phyloP scores from a whole-genome alignment of 2,888 invertebrate species.

The Heliconius cydno region DNA sequence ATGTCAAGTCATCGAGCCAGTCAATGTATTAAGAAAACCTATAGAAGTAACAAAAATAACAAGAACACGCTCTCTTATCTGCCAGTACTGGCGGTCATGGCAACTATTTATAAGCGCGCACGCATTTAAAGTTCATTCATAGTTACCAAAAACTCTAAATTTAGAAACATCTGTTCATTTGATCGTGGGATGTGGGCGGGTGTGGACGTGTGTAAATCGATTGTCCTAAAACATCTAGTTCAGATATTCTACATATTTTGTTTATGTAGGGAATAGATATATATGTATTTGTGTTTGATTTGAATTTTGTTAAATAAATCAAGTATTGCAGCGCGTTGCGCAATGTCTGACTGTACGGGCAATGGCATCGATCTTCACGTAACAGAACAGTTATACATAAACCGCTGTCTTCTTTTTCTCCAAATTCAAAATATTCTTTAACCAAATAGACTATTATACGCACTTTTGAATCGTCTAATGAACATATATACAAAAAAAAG shows the following conservation, averaged over 20 bases:
- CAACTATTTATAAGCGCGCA: constrained; percentile 64
- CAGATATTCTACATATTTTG: not conserved
- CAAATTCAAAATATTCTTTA: too few species aligned
- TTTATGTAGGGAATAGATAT: not conserved
- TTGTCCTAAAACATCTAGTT: constrained; percentile 8
- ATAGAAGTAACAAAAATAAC: constrained; percentile 41
- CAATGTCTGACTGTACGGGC: too few species aligned
- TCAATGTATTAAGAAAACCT: constrained; percentile 1
- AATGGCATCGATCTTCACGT: too few species aligned
- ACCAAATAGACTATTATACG: too few species aligned
- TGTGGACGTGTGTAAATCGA: constrained; percentile 47
- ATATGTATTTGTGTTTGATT: not conserved
- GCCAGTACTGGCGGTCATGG: constrained; percentile 61
- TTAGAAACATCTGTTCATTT: constrained; percentile 63
- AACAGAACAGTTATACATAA: not conserved
- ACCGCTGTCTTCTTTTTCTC: not conserved
- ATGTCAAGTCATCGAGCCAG: not conserved
- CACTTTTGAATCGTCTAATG: too few species aligned
- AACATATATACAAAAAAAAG: too few species aligned
- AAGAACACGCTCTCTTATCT: constrained; percentile 37
- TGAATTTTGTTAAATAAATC: not conserved
- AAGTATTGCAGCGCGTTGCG: too few species aligned
- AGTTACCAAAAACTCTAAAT: too few species aligned
- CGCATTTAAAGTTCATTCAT: constrained; percentile 78
- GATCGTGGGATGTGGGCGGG: constrained; percentile 58